A percentile compares a stretch with the other conserved stretches of the same genome.
Conservation (phyloP, 2,113 vertebrate genomes). For the Onychostoma macrolepis region DNA sequence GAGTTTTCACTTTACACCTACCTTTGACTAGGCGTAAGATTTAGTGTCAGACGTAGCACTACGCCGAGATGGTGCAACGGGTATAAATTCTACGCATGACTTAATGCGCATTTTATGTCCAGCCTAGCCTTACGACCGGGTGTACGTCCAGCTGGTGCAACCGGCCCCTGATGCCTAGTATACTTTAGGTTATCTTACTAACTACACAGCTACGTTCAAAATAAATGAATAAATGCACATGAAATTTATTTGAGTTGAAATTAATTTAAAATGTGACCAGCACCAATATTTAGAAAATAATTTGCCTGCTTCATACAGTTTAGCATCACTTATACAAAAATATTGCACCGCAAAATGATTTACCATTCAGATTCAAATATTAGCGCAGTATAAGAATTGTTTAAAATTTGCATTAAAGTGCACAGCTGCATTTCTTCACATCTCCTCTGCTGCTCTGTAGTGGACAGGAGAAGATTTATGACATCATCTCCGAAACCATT, state of each 20-base stretch:
- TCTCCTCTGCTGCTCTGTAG: conserved; percentile 67
- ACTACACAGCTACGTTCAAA: neutral
- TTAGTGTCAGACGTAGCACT: too few relatives aligned
- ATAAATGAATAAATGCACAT: neutral
- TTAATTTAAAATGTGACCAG: neutral
- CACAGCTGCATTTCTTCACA: neutral
- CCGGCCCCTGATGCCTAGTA: neutral
- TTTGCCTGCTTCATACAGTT: neutral
- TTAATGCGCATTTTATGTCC: too few relatives aligned
- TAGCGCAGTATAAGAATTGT: neutral
- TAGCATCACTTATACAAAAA: neutral
- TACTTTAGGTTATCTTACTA: neutral
- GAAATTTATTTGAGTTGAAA: neutral
- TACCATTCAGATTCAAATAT: neutral
- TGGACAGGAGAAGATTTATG: conserved; percentile 97
- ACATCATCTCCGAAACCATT: conserved; percentile 94
- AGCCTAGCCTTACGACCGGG: too few relatives aligned
- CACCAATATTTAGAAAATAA: neutral
- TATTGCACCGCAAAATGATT: neutral
- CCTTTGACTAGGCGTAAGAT: too few relatives aligned
- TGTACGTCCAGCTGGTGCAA: too few relatives aligned
- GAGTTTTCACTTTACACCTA: too few relatives aligned
- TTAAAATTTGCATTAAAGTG: neutral
- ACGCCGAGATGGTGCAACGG: too few relatives aligned
- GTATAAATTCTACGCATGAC: too few relatives aligned